These are phyloP conservation scores for Neodiprion pinetum DNA, from an alignment of 1,140 invertebrate species.

Conservation along the genomic window DNA sequence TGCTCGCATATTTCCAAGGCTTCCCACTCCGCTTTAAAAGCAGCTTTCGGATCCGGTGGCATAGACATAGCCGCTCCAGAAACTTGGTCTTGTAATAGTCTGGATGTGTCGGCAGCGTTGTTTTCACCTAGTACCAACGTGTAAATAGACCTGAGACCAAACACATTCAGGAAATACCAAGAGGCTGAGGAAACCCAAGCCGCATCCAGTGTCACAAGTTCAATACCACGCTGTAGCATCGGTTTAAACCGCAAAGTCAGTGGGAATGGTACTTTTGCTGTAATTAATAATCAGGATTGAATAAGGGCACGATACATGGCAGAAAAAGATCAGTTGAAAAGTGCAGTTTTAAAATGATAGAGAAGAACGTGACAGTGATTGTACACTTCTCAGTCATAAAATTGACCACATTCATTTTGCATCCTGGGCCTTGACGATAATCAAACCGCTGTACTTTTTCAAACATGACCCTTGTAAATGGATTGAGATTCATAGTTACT, in stretches of 20 bases:
- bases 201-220: conserved; percentile 93
- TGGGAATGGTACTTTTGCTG: conserved; percentile 98
- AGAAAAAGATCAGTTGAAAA: conserved; percentile 12
- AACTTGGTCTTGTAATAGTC: conserved; percentile 98
- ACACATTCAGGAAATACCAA: conserved; percentile 99
- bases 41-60: conserved; percentile 96
- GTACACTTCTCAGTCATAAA: no score
- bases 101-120: conserved; percentile 96
- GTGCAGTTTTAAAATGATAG: background rate
- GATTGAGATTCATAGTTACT: conserved; percentile 68
- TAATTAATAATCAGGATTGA: conserved; percentile 37
- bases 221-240: conserved; percentile 98
- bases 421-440: no score
- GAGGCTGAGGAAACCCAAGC: conserved; percentile 99
- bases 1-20: conserved; percentile 96
- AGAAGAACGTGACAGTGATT: no score
- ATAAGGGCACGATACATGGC: conserved; percentile 1
- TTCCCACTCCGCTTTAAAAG: conserved; percentile 99
- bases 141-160: conserved; percentile 97
- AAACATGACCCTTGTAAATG: background rate
- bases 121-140: conserved; percentile 97
- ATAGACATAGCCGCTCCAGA: conserved; percentile 95
- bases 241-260: conserved; percentile 97
- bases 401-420: no score
- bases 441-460: background rate